These are phyloP conservation scores for Heterochromis multidens DNA, from an alignment of 2,113 vertebrate genomes.

Conservation along the genomic window DNA sequence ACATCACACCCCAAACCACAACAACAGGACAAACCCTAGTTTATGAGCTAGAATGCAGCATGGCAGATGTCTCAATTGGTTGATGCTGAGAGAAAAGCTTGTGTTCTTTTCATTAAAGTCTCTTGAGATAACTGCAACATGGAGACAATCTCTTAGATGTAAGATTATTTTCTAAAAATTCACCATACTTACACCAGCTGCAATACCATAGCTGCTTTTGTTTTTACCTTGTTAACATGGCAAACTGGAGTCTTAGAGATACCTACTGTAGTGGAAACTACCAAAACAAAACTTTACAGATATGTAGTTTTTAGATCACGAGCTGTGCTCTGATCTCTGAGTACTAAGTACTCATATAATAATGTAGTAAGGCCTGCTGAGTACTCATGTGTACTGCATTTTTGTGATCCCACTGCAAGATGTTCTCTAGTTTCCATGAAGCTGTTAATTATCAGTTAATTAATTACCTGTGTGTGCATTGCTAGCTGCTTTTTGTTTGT, in stretches of 20 bases:
- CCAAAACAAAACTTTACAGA: too few species aligned
- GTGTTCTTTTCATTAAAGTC: not conserved
- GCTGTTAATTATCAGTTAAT: not conserved
- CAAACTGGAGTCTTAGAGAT: not conserved
- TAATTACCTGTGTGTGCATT: not conserved
- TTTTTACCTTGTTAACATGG: not conserved
- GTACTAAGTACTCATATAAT: not conserved
- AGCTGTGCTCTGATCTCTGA: not conserved
- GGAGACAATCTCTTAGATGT: not conserved
- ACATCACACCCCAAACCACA: conserved; percentile 34
- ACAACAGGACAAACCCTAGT: not conserved
- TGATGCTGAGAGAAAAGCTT: not conserved
- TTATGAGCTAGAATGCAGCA: not conserved
- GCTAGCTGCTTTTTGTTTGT: not conserved
- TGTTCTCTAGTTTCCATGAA: not conserved
- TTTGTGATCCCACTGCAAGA: not conserved
- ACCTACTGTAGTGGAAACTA: not conserved
- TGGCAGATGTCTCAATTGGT: not conserved
- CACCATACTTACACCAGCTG: not conserved
- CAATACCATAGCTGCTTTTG: not conserved
- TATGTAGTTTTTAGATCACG: not conserved
- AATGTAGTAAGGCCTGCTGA: not conserved
- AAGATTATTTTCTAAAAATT: not conserved
- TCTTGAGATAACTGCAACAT: not conserved
- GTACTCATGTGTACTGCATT: not conserved